A percentile compares a stretch with the other conserved stretches of the same genome.
These are phyloP conservation scores for Siderastrea siderea DNA, from an alignment of 92 coral and sea anemone species.

Conservation along the genomic window DNA sequence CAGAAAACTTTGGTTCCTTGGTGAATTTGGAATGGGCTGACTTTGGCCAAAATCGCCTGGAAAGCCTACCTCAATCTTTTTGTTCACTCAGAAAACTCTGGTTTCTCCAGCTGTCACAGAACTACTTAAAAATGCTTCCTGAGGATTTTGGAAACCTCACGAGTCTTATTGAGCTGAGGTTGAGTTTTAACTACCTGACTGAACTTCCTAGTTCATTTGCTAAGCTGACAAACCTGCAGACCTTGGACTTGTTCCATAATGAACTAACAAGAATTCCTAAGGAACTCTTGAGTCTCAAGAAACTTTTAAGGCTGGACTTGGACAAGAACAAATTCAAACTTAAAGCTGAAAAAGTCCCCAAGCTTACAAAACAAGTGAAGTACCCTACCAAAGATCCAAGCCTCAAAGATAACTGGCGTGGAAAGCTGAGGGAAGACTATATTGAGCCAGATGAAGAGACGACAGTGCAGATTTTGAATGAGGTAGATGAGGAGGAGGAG, in stretches of 20 bases:
- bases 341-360: constrained; percentile 90
- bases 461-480: constrained; percentile 64
- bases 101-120: constrained; percentile 96
- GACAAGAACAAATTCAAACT: constrained; percentile 88
- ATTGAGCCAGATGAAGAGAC: constrained; percentile 57
- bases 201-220: constrained; percentile 87
- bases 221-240: constrained; percentile 76
- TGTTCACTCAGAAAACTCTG: constrained; percentile 82
- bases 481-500: constrained; percentile 64
- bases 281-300: constrained; percentile 80
- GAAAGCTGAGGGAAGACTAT: constrained; percentile 81
- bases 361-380: constrained; percentile 80
- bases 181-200: constrained; percentile 81
- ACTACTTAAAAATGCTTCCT: constrained; percentile 78
- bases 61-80: constrained; percentile 85
- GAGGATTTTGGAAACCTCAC: constrained; percentile 87
- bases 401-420: constrained; percentile 86
- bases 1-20: constrained; percentile 86
- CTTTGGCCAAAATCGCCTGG: constrained; percentile 89
- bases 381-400: constrained; percentile 87
- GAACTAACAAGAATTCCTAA: constrained; percentile 81
- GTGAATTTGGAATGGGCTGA: constrained; percentile 90
- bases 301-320: constrained; percentile 89
- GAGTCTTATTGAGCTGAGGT: constrained; percentile 81
- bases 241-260: constrained; percentile 89